A percentile compares a stretch with the other conserved stretches of the same genome.
These are phyloP conservation scores for Rhagonycha lutea DNA, from an alignment of 2,888 invertebrate genomes.

Conservation along the genomic window DNA sequence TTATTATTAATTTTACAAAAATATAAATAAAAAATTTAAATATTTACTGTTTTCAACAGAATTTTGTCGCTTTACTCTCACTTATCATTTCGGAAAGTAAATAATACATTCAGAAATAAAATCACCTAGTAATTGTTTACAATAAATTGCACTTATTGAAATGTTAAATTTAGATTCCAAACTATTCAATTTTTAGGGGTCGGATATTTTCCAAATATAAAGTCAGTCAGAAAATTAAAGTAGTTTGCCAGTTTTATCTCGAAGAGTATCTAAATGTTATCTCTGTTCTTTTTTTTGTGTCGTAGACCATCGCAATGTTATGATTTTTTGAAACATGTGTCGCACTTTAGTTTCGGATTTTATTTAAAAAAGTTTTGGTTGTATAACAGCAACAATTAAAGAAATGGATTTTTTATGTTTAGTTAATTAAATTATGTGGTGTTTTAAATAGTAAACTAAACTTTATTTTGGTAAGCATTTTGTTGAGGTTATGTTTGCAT, in stretches of 20 bases:
- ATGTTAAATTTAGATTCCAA: not conserved
- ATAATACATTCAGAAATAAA: not conserved
- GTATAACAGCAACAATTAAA: not conserved
- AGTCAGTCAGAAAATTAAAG: not conserved
- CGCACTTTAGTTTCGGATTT: not conserved
- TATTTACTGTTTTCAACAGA: not conserved
- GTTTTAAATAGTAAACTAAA: slow-evolving; percentile 1
- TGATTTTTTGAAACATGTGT: slow-evolving; percentile 5
- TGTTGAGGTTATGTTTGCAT: slow-evolving; percentile 20
- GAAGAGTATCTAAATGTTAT: slow-evolving; percentile 3
- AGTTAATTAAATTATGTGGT: not conserved
- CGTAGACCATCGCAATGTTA: slow-evolving; percentile 7
- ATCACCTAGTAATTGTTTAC: not conserved
- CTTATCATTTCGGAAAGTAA: no score
- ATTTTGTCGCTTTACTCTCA: not conserved
- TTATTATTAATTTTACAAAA: not conserved
- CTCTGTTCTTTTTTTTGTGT: slow-evolving; percentile 13
- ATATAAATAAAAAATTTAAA: not conserved
- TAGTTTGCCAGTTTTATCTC: not conserved
- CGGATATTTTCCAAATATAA: not conserved
- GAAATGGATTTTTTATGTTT: not conserved
- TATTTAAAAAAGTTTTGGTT: not conserved
- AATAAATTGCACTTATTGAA: no score
- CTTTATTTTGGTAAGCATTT: slow-evolving; percentile 9
- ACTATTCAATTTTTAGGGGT: not conserved